Evolutionary conservation across 2,888 invertebrate species (phyloP).

Genomic region (Resseliella maxima): DNA sequence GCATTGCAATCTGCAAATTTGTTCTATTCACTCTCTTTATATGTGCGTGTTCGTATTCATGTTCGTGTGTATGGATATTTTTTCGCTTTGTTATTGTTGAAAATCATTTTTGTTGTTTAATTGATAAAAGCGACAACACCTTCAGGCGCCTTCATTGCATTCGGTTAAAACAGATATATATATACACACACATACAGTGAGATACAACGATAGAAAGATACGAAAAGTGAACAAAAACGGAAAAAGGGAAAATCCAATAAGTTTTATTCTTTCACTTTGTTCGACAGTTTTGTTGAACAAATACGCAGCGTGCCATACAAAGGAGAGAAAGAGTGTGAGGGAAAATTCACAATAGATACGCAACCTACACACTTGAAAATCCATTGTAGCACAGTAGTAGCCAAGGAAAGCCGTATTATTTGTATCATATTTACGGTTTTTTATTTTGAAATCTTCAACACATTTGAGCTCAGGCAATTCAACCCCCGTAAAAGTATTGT

Average conservation of each 20-base stretch:
- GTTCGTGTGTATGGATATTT: background rate
- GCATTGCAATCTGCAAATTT: background rate
- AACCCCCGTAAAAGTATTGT: background rate
- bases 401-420: background rate
- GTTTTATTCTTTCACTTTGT: too few relatives aligned
- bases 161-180: background rate
- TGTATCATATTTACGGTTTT: background rate
- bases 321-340: background rate
- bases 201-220: too few relatives aligned
- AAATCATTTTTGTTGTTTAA: slow-evolving; percentile 37
- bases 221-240: background rate
- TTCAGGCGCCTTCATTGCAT: slow-evolving; percentile 32
- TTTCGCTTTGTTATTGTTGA: background rate
- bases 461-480: slow-evolving; percentile 23
- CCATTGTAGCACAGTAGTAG: slow-evolving; percentile 13
- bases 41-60: background rate
- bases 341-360: background rate
- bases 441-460: background rate
- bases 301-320: background rate
- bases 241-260: slow-evolving; percentile 20
- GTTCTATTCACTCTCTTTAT: background rate
- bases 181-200: background rate
- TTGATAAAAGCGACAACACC: slow-evolving; percentile 42
- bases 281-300: too few relatives aligned
- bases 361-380: slow-evolving; percentile 7